Percentiles rank a stretch among this genome's conserved stretches.
Conservation (phyloP, 2,797 vertebrate species). For the Pteronotus mesoamericanus region DNA sequence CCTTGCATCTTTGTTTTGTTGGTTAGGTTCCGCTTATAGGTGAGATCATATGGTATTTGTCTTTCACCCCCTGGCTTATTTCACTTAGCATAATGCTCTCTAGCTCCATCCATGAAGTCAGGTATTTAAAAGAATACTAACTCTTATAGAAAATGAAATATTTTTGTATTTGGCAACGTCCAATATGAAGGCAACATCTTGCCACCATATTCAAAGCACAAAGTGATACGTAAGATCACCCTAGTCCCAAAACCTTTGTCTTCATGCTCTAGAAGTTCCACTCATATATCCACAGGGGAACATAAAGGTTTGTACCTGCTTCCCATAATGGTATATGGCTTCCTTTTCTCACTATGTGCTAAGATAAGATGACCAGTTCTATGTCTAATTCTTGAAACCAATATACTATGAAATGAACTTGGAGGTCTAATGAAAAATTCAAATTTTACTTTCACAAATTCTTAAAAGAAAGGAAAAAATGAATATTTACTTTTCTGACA, state of each 20-base stretch:
- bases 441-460: neutral
- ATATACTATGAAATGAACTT: neutral
- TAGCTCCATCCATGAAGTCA: too few species aligned
- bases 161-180: neutral
- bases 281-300: neutral
- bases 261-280: neutral
- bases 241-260: neutral
- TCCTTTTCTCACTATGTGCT: neutral
- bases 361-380: neutral
- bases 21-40: too few species aligned
- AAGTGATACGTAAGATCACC: neutral
- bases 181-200: neutral
- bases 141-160: neutral
- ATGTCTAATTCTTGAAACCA: neutral
- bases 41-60: too few species aligned
- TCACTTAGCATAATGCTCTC: too few species aligned
- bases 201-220: neutral
- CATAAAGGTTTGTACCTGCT: neutral
- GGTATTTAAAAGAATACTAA: neutral
- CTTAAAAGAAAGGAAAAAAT: neutral
- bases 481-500: neutral
- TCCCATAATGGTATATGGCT: neutral
- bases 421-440: neutral
- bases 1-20: too few species aligned
- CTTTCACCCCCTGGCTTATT: too few species aligned